Conservation (phyloP, 2,888 invertebrate species). For the Troides oblongomaculatus region DNA sequence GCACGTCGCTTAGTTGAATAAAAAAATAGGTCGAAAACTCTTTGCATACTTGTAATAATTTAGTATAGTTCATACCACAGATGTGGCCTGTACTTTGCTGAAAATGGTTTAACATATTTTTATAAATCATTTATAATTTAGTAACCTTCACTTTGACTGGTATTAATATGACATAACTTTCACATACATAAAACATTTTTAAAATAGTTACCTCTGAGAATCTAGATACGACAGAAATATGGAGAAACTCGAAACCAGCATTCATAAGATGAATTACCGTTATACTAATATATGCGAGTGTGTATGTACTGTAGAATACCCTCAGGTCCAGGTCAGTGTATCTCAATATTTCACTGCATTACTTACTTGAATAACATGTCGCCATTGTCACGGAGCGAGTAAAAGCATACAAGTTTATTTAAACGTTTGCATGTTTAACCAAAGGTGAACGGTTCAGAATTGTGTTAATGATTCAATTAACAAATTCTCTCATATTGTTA, state of each 20-base stretch:
- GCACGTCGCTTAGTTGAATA: too few relatives aligned
- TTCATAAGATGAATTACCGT: slow-evolving; percentile 5
- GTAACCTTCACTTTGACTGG: background rate
- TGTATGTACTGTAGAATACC: background rate
- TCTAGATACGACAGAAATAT: background rate
- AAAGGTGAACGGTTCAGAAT: background rate
- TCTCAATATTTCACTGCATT: slow-evolving; percentile 5
- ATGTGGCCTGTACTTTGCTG: too few relatives aligned
- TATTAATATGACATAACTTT: background rate
- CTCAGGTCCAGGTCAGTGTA: background rate
- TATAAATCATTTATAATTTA: background rate
- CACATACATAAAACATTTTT: background rate
- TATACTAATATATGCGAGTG: background rate
- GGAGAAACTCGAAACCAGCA: background rate
- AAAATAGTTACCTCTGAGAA: background rate
- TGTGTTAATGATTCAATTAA: background rate
- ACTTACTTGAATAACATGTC: slow-evolving; percentile 16
- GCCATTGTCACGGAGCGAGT: background rate
- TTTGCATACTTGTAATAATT: too few relatives aligned
- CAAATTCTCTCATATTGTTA: background rate
- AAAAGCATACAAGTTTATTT: slow-evolving; percentile 19
- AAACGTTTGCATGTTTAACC: background rate
- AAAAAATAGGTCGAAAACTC: too few relatives aligned
- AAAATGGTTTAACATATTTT: too few relatives aligned
- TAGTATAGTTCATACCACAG: too few relatives aligned